Base-by-base conservation (phyloP, 2,888 invertebrate genomes). In the Drosophila atripex region DNA sequence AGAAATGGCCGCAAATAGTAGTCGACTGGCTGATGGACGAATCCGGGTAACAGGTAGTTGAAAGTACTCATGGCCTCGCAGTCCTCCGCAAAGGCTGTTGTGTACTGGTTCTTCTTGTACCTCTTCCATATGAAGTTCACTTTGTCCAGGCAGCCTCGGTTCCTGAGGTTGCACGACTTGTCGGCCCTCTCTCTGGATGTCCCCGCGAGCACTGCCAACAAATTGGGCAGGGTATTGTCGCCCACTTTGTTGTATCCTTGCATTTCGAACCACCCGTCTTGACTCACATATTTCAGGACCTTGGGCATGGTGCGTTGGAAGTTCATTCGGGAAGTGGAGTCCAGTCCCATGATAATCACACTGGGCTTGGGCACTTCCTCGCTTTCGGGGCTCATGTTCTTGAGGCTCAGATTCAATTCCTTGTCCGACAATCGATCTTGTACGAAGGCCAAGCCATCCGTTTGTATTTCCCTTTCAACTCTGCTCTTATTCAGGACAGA, bases 191-290 rank as follows among this genome's bases (percentile, higher is more conserved):
- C 69, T 23, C 89, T 83, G 57, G 90, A 93, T 66, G 93, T 92
- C 0, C 97, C 97, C 0, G 95, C 94, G 3, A 96, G 92, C 50
- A 95, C 93, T 0, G 97, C 96, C 93, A 97, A 94, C 55, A 97
- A 90, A 91, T 98, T 98, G 0, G 97, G 96, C 86, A 95, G 96
- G 0, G 97, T 97, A 82, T 97, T 97, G 80, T 97, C 97, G 0
- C 94, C 96, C 59, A 93, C 93, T 92, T 93, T 93, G 82, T 93
- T 93, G 90, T 96, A 96, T 2, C 95, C 97, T 76, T 94, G 93
- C 88, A 95, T 92, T 60, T 94, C 94, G 32, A 95, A 90, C 93
- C 95, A 96, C 60, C 93, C 94, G 1, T 21, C 11, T 1, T 93
- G 92, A 28, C 93, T 89, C 18, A 97, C 92, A 86, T 94, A 94